Conservation (phyloP, 2,113 vertebrate species). For the Otis tarda region DNA sequence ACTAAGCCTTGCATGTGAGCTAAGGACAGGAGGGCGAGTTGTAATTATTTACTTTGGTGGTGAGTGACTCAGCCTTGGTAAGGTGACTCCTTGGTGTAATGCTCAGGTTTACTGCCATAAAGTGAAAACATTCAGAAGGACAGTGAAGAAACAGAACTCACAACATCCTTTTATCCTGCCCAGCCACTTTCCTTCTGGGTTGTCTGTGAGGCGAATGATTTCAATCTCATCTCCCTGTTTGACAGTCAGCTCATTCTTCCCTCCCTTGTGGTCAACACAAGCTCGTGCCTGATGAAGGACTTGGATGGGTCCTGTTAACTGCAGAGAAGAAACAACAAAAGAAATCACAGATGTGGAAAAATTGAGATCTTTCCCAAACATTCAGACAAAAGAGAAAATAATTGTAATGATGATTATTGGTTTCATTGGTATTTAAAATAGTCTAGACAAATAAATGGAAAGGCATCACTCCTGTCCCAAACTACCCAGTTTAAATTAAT, state of each 20-base stretch:
- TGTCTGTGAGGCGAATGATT: conserved; percentile 89
- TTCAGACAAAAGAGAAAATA: neutral
- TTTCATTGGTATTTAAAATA: neutral
- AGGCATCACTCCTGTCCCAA: neutral
- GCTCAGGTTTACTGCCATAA: neutral
- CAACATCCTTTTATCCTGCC: conserved; percentile 84
- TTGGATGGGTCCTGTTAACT: conserved; percentile 83
- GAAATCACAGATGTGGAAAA: neutral
- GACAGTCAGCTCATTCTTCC: conserved; percentile 85
- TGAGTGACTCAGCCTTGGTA: neutral
- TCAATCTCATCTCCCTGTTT: conserved; percentile 88
- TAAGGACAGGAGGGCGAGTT: neutral
- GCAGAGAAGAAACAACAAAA: neutral
- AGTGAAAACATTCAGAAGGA: neutral
- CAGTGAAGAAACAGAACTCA: conserved; percentile 66
- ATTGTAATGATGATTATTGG: neutral
- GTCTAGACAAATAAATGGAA: neutral
- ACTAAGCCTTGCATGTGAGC: neutral
- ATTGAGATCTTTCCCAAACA: neutral
- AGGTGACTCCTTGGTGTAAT: neutral
- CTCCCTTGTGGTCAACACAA: conserved; percentile 79
- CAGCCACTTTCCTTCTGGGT: conserved; percentile 94
- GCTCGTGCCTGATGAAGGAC: conserved; percentile 85
- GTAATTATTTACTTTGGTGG: neutral
- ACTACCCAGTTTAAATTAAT: neutral